Evolutionary conservation across 2,888 invertebrate genomes (phyloP).

Genomic region (Laothoe populi): DNA sequence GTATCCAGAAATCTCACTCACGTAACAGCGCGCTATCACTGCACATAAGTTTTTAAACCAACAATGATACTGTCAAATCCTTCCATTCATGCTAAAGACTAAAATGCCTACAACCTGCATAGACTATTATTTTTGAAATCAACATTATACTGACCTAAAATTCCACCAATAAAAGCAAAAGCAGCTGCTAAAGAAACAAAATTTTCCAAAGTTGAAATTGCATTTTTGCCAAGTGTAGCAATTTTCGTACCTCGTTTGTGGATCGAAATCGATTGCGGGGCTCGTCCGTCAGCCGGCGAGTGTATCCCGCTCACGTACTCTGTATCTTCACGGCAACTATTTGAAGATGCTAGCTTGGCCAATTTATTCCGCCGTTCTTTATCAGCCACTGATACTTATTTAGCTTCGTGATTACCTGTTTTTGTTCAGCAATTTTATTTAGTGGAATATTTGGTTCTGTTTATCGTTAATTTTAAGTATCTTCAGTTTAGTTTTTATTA

Average conservation of each 20-base stretch:
- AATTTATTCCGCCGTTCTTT: slow-evolving; percentile 16
- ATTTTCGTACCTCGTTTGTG: slow-evolving; percentile 20
- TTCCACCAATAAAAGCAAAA: background rate
- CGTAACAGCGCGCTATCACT: too few species aligned
- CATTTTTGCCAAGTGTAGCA: slow-evolving; percentile 21
- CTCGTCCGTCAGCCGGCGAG: slow-evolving; percentile 20
- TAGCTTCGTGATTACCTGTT: background rate
- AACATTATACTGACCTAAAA: background rate
- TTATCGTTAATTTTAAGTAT: background rate
- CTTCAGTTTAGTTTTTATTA: background rate
- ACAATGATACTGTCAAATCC: too few species aligned
- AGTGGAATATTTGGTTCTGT: background rate
- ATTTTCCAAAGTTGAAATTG: slow-evolving; percentile 7
- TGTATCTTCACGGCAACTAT: slow-evolving; percentile 24
- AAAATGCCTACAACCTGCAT: too few species aligned
- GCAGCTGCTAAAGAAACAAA: background rate
- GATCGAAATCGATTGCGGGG: slow-evolving; percentile 23
- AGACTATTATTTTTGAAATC: too few species aligned
- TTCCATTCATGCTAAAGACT: too few species aligned
- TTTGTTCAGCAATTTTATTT: background rate
- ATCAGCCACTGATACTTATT: slow-evolving; percentile 11
- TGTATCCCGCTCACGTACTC: slow-evolving; percentile 21
- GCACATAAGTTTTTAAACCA: too few species aligned
- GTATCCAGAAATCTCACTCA: too few species aligned
- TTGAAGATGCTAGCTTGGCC: slow-evolving; percentile 11